phyloP scores from a whole-genome alignment of 2,797 vertebrate genomes.

The Tenualosa ilisha region DNA sequence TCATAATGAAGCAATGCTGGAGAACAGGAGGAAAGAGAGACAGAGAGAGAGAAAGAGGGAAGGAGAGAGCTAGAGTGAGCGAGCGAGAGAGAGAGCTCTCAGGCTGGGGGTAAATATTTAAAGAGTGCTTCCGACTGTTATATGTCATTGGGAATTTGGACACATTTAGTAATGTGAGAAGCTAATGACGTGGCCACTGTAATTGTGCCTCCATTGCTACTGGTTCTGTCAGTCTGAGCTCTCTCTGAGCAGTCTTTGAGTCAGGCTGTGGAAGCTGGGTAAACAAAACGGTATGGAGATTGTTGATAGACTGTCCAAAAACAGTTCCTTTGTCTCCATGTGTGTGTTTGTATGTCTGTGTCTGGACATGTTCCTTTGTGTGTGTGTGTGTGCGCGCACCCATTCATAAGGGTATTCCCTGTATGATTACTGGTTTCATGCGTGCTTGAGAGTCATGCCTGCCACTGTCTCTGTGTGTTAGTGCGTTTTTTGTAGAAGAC shows the following conservation, averaged over 20 bases:
- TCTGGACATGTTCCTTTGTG: background rate
- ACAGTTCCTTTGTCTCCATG: background rate
- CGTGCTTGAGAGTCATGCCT: background rate
- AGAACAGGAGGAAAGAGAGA: background rate
- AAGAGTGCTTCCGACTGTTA: constrained; percentile 42
- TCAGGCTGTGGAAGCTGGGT: background rate
- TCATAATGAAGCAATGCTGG: background rate
- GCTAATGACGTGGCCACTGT: background rate
- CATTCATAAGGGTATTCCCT: background rate
- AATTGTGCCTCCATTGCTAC: background rate
- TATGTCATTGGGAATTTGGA: constrained; percentile 42
- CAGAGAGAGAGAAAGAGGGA: background rate
- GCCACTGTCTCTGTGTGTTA: background rate
- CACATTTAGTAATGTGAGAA: constrained; percentile 21
- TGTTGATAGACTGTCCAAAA: background rate
- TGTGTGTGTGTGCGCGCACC: background rate
- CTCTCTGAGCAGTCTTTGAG: background rate
- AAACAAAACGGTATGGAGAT: background rate
- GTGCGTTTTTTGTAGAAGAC: background rate
- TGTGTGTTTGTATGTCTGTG: background rate
- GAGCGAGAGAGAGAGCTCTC: background rate
- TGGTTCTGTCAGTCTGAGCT: background rate
- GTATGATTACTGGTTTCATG: background rate
- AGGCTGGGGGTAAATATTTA: constrained; percentile 42
- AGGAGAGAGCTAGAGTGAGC: background rate